Evolutionary conservation across 2,113 vertebrate genomes (phyloP).

Genomic region (Hyperoodon ampullatus): DNA sequence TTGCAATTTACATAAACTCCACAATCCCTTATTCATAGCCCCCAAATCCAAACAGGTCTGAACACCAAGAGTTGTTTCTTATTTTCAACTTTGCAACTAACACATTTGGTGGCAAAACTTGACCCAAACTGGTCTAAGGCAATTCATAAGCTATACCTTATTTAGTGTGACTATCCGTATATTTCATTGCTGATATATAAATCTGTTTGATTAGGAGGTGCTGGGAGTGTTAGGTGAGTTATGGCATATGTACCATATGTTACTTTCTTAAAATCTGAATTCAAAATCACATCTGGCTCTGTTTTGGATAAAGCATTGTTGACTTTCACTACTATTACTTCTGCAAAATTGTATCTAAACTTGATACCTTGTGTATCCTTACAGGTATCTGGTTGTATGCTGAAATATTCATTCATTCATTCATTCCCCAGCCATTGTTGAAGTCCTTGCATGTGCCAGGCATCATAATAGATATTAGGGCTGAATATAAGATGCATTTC

Average conservation of each 20-base stretch:
- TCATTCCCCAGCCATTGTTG: not conserved
- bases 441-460: not conserved
- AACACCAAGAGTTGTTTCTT: not conserved
- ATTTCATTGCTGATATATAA: not conserved
- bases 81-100: not conserved
- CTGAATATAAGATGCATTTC: not conserved
- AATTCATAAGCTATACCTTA: not conserved
- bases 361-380: not conserved
- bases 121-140: not conserved
- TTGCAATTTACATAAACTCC: not conserved
- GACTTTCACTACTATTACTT: not conserved
- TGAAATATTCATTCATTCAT: not conserved
- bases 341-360: not conserved
- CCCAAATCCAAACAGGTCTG: not conserved
- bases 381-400: not conserved
- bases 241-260: not conserved
- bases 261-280: not conserved
- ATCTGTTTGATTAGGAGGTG: not conserved
- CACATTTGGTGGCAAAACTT: not conserved
- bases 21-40: not conserved
- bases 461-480: not conserved
- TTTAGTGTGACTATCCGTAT: not conserved
- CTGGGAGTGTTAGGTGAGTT: not conserved
- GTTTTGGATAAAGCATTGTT: not conserved
- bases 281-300: not conserved